A percentile compares a stretch with the other conserved stretches of the same genome.
Conservation (phyloP, 2,888 invertebrate genomes). For the Nomada ruficornis region DNA sequence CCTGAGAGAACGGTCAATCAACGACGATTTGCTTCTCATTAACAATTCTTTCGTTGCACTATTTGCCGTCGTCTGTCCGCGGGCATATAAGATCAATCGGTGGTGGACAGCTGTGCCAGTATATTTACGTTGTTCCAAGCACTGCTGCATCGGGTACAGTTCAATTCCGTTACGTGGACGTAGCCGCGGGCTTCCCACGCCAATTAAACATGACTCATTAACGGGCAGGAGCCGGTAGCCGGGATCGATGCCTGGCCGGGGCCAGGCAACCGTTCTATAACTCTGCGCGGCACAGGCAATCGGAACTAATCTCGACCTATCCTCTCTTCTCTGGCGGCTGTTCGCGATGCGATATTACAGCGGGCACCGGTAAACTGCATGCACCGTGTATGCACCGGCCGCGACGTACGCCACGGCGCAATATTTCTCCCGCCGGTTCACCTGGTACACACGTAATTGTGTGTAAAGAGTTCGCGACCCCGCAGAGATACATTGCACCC, state of each 20-base stretch:
- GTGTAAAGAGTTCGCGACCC: conserved; percentile 50
- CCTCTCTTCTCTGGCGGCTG: conserved; percentile 64
- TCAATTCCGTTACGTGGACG: conserved; percentile 82
- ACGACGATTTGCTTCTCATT: conserved; percentile 34
- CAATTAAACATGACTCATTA: conserved; percentile 85
- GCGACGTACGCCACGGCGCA: conserved; percentile 42
- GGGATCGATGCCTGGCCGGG: conserved; percentile 79
- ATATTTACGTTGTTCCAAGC: conserved; percentile 66
- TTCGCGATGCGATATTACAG: conserved; percentile 72
- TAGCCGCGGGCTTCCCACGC: conserved; percentile 83
- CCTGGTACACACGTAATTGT: conserved; percentile 58
- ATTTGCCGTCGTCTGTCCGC: conserved; percentile 35
- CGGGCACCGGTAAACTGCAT: conserved; percentile 58
- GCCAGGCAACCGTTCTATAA: conserved; percentile 75
- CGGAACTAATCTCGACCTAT: conserved; percentile 81
- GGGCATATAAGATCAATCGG: conserved; percentile 31
- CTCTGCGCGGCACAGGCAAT: conserved; percentile 77
- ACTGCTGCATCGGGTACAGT: conserved; percentile 74
- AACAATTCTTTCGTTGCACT: conserved; percentile 27
- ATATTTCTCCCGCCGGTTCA: conserved; percentile 62
- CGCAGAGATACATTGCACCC: conserved; percentile 28
- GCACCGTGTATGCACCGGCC: conserved; percentile 37
- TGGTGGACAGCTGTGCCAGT: conserved; percentile 12
- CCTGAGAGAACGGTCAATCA: neutral
- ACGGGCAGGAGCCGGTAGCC: conserved; percentile 81